Conservation (phyloP, 2,113 vertebrate genomes). For the Pseudolaguvia tuberculata region DNA sequence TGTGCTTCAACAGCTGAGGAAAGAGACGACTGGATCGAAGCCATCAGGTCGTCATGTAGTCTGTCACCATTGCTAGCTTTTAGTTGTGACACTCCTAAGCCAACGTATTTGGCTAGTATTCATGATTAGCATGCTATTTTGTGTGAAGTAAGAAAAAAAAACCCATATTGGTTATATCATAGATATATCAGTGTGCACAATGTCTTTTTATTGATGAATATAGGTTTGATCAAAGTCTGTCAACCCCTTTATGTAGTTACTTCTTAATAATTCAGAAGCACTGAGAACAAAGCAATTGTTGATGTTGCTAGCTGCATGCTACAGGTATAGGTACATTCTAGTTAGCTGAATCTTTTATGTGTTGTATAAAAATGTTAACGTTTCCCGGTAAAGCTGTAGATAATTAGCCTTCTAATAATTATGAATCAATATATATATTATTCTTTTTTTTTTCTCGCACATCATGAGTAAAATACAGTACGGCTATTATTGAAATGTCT, state of each 20-base stretch:
- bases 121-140: not conserved
- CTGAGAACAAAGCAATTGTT: not conserved
- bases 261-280: not conserved
- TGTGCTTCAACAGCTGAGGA: constrained; percentile 82
- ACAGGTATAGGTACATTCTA: not conserved
- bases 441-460: not conserved
- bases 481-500: too few relatives aligned
- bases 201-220: too few relatives aligned
- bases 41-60: constrained; percentile 75
- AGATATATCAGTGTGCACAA: too few relatives aligned
- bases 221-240: too few relatives aligned
- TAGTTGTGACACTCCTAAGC: not conserved
- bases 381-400: not conserved
- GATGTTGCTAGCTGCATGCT: not conserved
- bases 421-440: not conserved
- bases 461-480: too few relatives aligned
- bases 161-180: too few relatives aligned
- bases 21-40: constrained; percentile 87
- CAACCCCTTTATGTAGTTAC: not conserved
- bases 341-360: not conserved
- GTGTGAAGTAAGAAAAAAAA: not conserved
- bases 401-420: not conserved
- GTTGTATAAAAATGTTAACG: not conserved
- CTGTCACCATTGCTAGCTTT: not conserved
- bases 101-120: not conserved